Conservation (phyloP, 2,797 vertebrate genomes). For the Malacoctenus gilli region DNA sequence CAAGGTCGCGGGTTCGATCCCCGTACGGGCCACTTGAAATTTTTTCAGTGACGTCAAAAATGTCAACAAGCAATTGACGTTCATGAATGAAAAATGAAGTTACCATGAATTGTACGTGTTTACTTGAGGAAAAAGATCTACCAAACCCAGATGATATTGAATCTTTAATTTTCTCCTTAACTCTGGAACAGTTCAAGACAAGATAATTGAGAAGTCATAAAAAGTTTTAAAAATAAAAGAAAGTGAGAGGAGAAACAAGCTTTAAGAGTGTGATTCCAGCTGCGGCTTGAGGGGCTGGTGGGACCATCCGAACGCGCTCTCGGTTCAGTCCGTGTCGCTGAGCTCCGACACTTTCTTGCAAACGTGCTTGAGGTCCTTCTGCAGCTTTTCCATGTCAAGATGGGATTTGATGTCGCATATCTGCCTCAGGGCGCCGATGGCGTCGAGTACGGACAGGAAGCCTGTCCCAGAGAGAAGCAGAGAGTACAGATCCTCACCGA, state of each 20-base stretch:
- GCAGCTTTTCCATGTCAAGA: constrained; percentile 82
- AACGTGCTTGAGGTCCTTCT: constrained; percentile 75
- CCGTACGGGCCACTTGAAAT: constrained; percentile 46
- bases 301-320: constrained; percentile 1
- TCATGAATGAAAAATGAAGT: too few species aligned
- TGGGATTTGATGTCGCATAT: constrained; percentile 84
- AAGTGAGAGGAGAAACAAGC: neutral
- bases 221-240: too few species aligned
- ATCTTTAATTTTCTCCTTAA: too few species aligned
- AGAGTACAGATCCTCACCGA: neutral
- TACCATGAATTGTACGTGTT: neutral
- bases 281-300: neutral
- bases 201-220: too few species aligned
- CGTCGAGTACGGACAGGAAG: constrained; percentile 83
- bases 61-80: too few species aligned
- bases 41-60: constrained; percentile 24
- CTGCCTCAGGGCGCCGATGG: constrained; percentile 83
- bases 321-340: constrained; percentile 34
- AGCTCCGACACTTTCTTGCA: constrained; percentile 69
- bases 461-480: constrained; percentile 72
- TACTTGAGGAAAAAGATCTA: neutral
- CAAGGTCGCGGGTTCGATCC: constrained; percentile 73
- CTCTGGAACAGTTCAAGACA: too few species aligned
- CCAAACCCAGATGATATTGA: too few species aligned
- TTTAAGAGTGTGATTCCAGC: neutral